Base-by-base conservation (phyloP, 2,797 vertebrate species). In the Benthosema pterotum region DNA sequence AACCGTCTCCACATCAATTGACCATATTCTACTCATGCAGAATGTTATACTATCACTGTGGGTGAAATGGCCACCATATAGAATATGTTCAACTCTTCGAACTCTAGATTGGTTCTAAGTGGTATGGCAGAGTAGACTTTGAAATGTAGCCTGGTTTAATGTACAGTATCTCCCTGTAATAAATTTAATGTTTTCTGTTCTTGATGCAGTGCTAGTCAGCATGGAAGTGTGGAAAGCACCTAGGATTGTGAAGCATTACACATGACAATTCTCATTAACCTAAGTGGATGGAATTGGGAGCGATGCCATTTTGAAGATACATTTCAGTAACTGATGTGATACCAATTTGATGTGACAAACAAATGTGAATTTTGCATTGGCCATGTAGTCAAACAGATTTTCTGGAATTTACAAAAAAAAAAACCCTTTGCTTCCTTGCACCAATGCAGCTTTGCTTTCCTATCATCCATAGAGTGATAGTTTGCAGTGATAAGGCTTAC, bases 61-160 rank as follows among this genome's bases (percentile, higher is more conserved):
- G 32, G 32, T 2, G 32, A 38, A 38, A 38, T 38, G 32, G 32
- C 32, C 32, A 38, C 32, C 11, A 9, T 38, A 11, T 38, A n/a
- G 32, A 38, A 38, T 38, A 38, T 38, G 32, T 38, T 38, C 32
- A 38, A 38, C 8, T 38, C 32, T 38, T 9, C 1, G 7, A 9
- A 38, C 32, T 38, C 32, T 38, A 38, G 28, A 28, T 50, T 77
- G 63, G 77, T 87, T 90, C 75, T 74, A 67, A 75, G 83, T 88
- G 86, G 82, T 84, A 77, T 87, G 83, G 50, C 60, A 17, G 80
- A 81, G 73, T 79, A 77, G 74, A 69, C 78, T 83, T 85, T 74
- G 83, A 72, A 74, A 56, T 15, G 14, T 78, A 58, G 45, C 54
- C 69, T 54, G 18, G 22, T 77, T 72, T 63, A 12, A 16, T 74